Conservation (phyloP, 2,113 vertebrate species). For the Melanocharis versteri region DNA sequence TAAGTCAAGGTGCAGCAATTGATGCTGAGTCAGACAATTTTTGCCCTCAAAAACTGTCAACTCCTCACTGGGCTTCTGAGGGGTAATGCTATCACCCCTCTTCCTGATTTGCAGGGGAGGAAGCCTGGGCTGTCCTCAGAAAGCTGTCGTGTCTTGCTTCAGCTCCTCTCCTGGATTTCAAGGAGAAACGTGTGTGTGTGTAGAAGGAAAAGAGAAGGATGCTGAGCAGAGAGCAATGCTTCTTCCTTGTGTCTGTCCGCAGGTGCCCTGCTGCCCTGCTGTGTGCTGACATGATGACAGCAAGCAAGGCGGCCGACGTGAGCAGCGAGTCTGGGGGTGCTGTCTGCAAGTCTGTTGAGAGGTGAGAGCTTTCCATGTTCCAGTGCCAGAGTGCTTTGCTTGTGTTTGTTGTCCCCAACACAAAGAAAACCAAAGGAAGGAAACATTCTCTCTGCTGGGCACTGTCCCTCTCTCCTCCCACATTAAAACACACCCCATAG, state of each 20-base stretch:
- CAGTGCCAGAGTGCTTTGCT: background rate
- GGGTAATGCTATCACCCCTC: background rate
- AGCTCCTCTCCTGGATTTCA: background rate
- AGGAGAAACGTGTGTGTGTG: background rate
- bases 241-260: background rate
- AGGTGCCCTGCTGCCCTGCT: conserved; percentile 73
- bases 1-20: background rate
- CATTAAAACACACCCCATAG: background rate
- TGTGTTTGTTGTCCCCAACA: background rate
- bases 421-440: background rate
- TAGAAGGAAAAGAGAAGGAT: background rate
- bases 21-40: background rate
- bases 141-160: background rate
- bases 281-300: conserved; percentile 90
- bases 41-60: background rate
- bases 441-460: background rate
- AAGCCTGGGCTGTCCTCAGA: background rate
- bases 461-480: background rate
- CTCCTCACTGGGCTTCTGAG: background rate
- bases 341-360: conserved; percentile 77
- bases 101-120: background rate
- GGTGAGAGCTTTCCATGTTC: conserved; percentile 67
- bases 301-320: conserved; percentile 77
- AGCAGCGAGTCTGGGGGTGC: conserved; percentile 81
- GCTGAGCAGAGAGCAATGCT: background rate